Evolutionary conservation across 2,888 invertebrate genomes (phyloP), one percentile per base, ranked within the genome.

Genomic region (Beris morrisii): DNA sequence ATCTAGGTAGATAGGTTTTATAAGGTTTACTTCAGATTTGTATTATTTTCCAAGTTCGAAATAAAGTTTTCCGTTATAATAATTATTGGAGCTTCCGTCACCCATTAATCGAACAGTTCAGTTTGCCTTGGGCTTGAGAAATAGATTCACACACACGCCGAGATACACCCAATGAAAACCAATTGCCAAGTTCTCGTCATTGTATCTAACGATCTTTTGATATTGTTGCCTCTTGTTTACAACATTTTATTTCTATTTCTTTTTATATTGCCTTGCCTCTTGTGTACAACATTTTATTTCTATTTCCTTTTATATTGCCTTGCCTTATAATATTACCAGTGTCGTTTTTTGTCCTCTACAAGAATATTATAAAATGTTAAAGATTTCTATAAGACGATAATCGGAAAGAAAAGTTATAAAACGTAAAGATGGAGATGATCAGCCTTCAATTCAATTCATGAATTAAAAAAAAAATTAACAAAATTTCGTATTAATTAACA

Each of bases 401-500:
- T 38, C 1, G 38, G 38, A 38, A 38, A 38, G 9, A 9, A 38
- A 38, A 38, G 9, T 3, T 9, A 32, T 22, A 52, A 52, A 7
- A 54, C n/a, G 4, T 12, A 38, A n/a, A 43, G 55, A 56, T 56
- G 43, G 55, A 56, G 38, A 56, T 43, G 55, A 56, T n/a, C 13
- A 38, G 55, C 43, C 13, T 53, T 9, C 12, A 15, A 28, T 53
- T 7, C 1, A 53, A 52, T 52, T 50, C 61, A 50, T 61, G 22
- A 32, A 61, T 38, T 61, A 43, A 50, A 38, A 11, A 31, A 50
- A 61, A 59, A 61, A 38, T 7, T 61, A 61, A 52, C 12, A 61
- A 61, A 61, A 31, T 50, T 38, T 61, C 52, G 61, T 61, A 61
- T 61, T 61, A 61, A 61, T 61, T 61, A 61, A 52, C 61, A 52